Base-by-base conservation (phyloP, 2,797 vertebrate genomes). In the Smutsia temminckii region DNA sequence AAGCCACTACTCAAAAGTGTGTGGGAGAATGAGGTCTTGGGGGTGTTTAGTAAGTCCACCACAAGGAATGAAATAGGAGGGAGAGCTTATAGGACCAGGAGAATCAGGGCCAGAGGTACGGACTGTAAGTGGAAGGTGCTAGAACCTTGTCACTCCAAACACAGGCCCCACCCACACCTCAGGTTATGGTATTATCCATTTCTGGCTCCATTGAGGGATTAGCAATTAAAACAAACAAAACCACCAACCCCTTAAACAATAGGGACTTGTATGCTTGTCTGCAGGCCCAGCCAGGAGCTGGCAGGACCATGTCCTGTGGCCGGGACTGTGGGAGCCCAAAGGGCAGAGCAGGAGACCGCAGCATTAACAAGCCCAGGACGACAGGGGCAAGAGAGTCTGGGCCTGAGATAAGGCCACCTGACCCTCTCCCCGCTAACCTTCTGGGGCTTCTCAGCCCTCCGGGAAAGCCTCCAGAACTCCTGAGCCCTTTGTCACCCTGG, bases 391-490 rank as follows among this genome's bases (percentile, higher is more conserved):
- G n/a, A 53, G 27, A 7, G 3, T 23, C 10, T 3, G 11, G 74
- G 74, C 34, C 51, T 40, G 16, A 63, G 27, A 6, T 29, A 53
- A 46, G 55, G 29, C 0, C 68, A 1, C 7, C 55, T 16, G n/a
- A 34, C 32, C 55, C 34, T 6, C 57, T 20, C 13, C 0, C 1
- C 0, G 3, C 16, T 10, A 5, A 37, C 12, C 6, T 59, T 5
- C 34, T 6, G 7, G 0, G 46, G 11, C 34, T 69, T 59, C 34
- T 40, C 55, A 16, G 5, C 11, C 61, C 23, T 74, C 34, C 4
- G 61, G 42, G 9, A 42, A 17, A n/a, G 51, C 11, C 46, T 46
- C 55, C 16, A 0, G 3, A 2, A 46, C 32, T n/a, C 49, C 14
- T 1, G 6, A 37, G 32, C 13, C 66, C 25, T 88, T 17, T 40